These are phyloP conservation scores for Orthosia gothica DNA, from an alignment of 2,888 invertebrate species.

Conservation along the genomic window DNA sequence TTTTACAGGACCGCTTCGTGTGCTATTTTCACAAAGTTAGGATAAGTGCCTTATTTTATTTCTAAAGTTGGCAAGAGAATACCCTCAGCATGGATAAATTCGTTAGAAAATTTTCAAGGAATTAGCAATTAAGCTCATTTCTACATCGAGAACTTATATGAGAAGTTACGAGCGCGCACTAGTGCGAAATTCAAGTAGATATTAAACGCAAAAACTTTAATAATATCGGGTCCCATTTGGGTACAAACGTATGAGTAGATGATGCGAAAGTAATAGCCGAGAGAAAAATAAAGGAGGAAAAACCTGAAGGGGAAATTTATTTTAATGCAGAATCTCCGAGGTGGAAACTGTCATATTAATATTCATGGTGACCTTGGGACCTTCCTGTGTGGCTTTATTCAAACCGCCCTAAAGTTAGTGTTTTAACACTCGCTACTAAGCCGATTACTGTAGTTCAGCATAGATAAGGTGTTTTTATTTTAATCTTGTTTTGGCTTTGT, in stretches of 20 bases:
- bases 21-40: slow-evolving; percentile 19
- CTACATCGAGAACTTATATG: slow-evolving; percentile 44
- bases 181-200: slow-evolving; percentile 30
- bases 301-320: slow-evolving; percentile 53
- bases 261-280: slow-evolving; percentile 51
- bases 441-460: slow-evolving; percentile 37
- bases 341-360: slow-evolving; percentile 61
- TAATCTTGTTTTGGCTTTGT: background rate
- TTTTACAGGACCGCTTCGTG: slow-evolving; percentile 5
- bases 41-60: slow-evolving; percentile 26
- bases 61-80: slow-evolving; percentile 31
- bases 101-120: slow-evolving; percentile 47
- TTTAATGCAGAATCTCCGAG: slow-evolving; percentile 59
- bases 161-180: slow-evolving; percentile 19
- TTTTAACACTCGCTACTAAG: slow-evolving; percentile 49
- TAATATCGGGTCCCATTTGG: slow-evolving; percentile 45
- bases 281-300: slow-evolving; percentile 45
- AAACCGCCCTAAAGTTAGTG: slow-evolving; percentile 47
- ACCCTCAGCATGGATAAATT: slow-evolving; percentile 42
- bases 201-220: slow-evolving; percentile 48
- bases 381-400: slow-evolving; percentile 47
- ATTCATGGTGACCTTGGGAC: slow-evolving; percentile 63
- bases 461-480: background rate
- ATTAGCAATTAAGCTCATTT: slow-evolving; percentile 50
- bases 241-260: slow-evolving; percentile 48